Base-by-base conservation (phyloP, 2,797 vertebrate genomes). In the Scleropages formosus region DNA sequence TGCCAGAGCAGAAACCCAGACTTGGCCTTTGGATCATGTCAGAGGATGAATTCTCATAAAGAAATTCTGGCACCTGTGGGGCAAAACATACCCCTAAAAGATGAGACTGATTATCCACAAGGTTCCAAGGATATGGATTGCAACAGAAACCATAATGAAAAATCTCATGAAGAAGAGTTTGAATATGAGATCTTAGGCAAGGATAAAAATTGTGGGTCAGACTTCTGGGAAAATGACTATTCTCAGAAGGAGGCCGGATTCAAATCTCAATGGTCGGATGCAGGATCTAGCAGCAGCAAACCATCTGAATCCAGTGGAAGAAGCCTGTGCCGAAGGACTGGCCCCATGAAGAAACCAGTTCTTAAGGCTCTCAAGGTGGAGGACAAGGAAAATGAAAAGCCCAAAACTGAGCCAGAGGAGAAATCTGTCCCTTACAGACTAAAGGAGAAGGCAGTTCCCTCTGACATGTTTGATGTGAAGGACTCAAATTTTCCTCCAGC, bases 331-430 rank as follows among this genome's bases (percentile, higher is more conserved):
- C 93, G 97, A 62, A 90, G 95, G 80, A 97, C 97, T 0, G 97
- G 96, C 0, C 96, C 96, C 0, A 98, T 98, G 82, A 99, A 99
- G 91, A 99, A 98, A 61, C 98, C 98, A 0, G 94, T 99, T 71
- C 93, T 99, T 24, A 99, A 99, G 84, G 96, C 96, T 73, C 93
- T 99, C 31, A 99, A 99, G 83, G 95, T 98, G 0, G 98, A 99
- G 77, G 97, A 99, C 77, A 99, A 99, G 79, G 96, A 97, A 79
- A 97, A 95, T 51, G 96, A 97, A 75, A 93, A 96, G 53, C 96
- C 96, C 66, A 97, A 95, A 84, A 78, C 87, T 39, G 96, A 96
- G 78, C 90, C 91, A 0, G 93, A 93, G 60, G 95, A 95, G 82
- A 97, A 95, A 73, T 70, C 86, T 0, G 87, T 89, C 51, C 92